Conservation (phyloP, 2,888 invertebrate genomes). For the Mythimna loreyi region DNA sequence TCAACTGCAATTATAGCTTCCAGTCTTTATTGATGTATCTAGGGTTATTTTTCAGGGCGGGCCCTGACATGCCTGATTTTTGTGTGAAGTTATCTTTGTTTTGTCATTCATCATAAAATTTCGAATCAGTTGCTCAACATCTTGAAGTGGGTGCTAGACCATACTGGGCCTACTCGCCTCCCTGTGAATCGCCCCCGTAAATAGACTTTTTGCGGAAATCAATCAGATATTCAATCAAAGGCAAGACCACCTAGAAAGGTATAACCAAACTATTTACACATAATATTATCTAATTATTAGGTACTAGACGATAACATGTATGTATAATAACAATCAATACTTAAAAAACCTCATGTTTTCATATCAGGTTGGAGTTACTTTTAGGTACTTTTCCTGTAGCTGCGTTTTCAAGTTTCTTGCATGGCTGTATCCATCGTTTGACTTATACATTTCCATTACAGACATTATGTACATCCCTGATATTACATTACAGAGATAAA, state of each 20-base stretch:
- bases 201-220: constrained; percentile 1
- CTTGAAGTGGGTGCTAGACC: no score
- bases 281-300: constrained; percentile 40
- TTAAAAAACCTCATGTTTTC: constrained; percentile 51
- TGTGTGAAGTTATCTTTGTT: no score
- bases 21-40: not conserved
- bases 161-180: no score
- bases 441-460: constrained; percentile 8
- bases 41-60: no score
- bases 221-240: constrained; percentile 37
- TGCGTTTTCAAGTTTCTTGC: not conserved
- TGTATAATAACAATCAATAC: constrained; percentile 66
- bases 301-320: constrained; percentile 50
- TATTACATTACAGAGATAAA: constrained; percentile 24
- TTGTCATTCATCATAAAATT: no score
- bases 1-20: not conserved
- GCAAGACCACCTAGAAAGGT: constrained; percentile 34
- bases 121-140: no score
- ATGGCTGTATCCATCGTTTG: not conserved
- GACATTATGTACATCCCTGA: constrained; percentile 21
- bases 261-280: constrained; percentile 48
- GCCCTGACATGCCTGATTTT: no score
- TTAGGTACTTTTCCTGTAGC: not conserved
- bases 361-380: constrained; percentile 34
- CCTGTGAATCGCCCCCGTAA: not conserved